Evolutionary conservation across 2,113 vertebrate genomes (phyloP), one percentile per base, ranked within the genome.

Genomic region (Synodontis membranacea): DNA sequence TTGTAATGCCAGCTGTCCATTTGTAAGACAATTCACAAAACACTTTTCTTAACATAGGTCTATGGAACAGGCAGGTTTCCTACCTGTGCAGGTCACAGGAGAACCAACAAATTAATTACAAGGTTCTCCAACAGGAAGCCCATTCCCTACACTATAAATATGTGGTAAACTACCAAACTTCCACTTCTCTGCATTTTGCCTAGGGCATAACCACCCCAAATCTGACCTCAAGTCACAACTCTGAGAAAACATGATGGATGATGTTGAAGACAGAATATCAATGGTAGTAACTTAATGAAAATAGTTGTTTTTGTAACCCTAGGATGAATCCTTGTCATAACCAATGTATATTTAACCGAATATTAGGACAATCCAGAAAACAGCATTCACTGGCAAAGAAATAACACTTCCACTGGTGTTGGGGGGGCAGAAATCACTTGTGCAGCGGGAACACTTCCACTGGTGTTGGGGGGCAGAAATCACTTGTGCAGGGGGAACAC

Each of bases 1-100:
- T 60, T 86, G 50, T 74, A 70, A 80, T 74, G 81, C 66, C 64
- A 86, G 79, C 54, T 82, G 82, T 70, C 34, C 85, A 81, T 82
- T 78, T 89, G 12, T 3, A 64, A 46, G 31, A 48, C 81, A 70
- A 50, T 50, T 56, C 58, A 74, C 52, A 52, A 72, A 56, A 25
- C 62, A 78, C 9, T 28, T 28, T 70, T 44, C 60, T 44, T 44
- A 23, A 23, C 15, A 17, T n/a, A 46, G 12, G 56, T 46, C 52
- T 66, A 39, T 56, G 80, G 58, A 42, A 66, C 74, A 83, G 66
- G 76, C 25, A 62, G 62, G 39, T 5, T 19, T 64, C 25, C 34
- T 39, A 58, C n/a, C n/a, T 54, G 50, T 52, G 50, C 52, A 56
- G 50, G 39, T 74, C 42, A 28, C 70, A 74, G 42, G 12, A 28